Conservation (phyloP, 2,113 vertebrate genomes). For the Ondatra zibethicus region DNA sequence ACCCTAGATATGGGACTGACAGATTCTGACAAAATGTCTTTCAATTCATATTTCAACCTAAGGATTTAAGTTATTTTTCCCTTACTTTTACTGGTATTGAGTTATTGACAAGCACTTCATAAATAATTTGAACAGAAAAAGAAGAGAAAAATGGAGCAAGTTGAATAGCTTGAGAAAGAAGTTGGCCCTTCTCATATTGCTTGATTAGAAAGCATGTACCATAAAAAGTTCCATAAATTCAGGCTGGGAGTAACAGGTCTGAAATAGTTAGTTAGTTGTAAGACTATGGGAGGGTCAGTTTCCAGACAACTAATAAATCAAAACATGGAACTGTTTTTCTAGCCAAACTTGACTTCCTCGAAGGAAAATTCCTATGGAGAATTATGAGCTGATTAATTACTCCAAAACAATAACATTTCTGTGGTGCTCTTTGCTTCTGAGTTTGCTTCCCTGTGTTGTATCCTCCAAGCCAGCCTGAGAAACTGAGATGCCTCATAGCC, state of each 20-base stretch:
- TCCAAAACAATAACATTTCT: conserved; percentile 26
- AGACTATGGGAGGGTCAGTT: not conserved
- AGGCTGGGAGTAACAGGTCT: not conserved
- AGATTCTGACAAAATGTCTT: not conserved
- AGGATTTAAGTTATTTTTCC: not conserved
- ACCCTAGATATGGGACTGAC: not conserved
- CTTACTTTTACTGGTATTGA: not conserved
- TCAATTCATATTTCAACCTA: not conserved
- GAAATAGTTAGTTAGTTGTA: not conserved
- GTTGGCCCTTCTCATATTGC: not conserved
- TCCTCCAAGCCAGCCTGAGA: not conserved
- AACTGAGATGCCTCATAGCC: not conserved
- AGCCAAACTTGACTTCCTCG: conserved; percentile 49
- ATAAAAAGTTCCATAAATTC: not conserved
- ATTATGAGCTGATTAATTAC: conserved; percentile 1
- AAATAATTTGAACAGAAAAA: not conserved
- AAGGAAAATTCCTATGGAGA: conserved; percentile 32
- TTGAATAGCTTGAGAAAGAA: not conserved
- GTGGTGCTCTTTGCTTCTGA: not conserved
- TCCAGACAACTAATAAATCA: conserved; percentile 52
- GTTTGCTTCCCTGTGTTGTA: not conserved
- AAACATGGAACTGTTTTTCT: conserved; percentile 53
- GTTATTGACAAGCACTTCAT: conserved; percentile 9
- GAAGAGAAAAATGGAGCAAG: not conserved
- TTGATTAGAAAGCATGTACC: not conserved